A percentile compares a stretch with the other conserved stretches of the same genome.
These are phyloP conservation scores for Myotis myotis DNA, from an alignment of 2,797 vertebrate species.

Conservation along the genomic window DNA sequence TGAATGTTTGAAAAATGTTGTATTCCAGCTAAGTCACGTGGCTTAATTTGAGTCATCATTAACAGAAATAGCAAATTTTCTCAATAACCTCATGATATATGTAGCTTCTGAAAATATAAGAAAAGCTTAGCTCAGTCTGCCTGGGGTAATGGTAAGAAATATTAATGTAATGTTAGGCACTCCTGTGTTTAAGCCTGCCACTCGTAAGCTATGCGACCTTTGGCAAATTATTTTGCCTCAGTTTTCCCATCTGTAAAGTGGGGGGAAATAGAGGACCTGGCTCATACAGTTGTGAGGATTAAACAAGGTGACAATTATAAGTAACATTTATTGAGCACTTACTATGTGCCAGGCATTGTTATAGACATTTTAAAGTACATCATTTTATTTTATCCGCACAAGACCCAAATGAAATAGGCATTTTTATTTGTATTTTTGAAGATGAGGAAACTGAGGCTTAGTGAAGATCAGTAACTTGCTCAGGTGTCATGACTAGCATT, in stretches of 20 bases:
- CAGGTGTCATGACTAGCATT: background rate
- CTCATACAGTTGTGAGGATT: background rate
- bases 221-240: background rate
- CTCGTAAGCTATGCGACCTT: background rate
- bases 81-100: background rate
- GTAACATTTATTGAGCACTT: background rate
- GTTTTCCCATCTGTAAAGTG: conserved; percentile 11
- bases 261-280: background rate
- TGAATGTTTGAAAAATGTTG: conserved; percentile 44
- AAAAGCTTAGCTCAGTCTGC: background rate
- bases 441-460: background rate
- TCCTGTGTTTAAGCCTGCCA: background rate
- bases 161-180: background rate
- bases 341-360: background rate
- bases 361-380: background rate
- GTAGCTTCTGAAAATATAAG: conserved; percentile 32
- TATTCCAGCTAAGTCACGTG: background rate
- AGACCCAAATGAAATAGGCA: background rate
- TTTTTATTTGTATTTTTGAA: background rate
- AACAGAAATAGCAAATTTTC: conserved; percentile 9
- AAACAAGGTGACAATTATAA: background rate
- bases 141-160: background rate
- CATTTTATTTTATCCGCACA: background rate
- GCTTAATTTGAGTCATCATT: conserved; percentile 19
- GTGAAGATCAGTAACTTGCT: background rate